Base-by-base conservation (phyloP, 1,140 invertebrate genomes). In the Ridgeia piscesae region DNA sequence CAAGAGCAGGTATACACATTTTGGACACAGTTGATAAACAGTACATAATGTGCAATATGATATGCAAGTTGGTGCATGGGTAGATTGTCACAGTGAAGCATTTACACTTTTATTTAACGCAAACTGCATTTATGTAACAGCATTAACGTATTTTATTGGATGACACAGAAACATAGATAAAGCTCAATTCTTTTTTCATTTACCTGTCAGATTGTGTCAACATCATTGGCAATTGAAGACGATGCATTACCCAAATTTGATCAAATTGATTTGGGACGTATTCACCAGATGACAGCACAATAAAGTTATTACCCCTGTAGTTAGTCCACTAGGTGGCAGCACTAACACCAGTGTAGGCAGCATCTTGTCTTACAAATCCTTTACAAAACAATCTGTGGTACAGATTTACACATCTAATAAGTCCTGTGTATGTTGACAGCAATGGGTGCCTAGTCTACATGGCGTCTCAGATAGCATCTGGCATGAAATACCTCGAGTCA, bases 401-500 rank as follows among this genome's bases (percentile, higher is more conserved):
- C 33, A 91, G 33, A 42, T 42, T 77, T 77, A 31, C 17, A 77
- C 27, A 21, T 77, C 58, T 77, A 31, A 77, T 77, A 21, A 21
- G 42, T 42, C 14, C 58, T 77, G 8, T 77, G 0, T 77, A 77
- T 31, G 42, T 91, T n/a, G 96, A 88, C 96, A 98, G 98, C 95
- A 97, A 97, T 95, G 97, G 97, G 91, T 97, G 97, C 95, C 96
- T 98, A 93, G 97, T 98, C 93, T 98, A 98, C 96, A 97, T 98
- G 95, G 97, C 97, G 33, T 97, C 97, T 89, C 98, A 98, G 96
- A 97, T 98, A 93, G 97, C 98, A 1, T 97, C 97, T 33, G 98
- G 98, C 35, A 98, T 98, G 98, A 98, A 98, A 95, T 98, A 98
- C 96, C 96, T 98, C 95, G 97, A 98, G 96, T 97, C 97, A 34